Evolutionary conservation across 2,113 vertebrate species (phyloP).

Genomic region (Brachionichthys hirsutus): DNA sequence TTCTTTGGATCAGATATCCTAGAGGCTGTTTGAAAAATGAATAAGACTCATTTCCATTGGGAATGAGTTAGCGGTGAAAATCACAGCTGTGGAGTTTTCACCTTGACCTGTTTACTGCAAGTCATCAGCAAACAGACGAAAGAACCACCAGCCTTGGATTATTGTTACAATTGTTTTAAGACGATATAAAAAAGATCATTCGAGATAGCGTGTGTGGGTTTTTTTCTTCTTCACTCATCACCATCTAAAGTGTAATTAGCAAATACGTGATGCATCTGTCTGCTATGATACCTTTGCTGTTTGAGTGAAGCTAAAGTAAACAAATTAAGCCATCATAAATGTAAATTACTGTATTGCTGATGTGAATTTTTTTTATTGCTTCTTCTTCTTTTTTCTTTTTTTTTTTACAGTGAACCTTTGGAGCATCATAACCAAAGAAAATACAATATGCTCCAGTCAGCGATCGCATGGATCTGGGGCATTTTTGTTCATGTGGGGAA

Average conservation of each 20-base stretch:
- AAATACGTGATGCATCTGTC: too few relatives aligned
- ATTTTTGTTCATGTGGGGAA: slow-evolving; percentile 46
- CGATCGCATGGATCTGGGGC: slow-evolving; percentile 38
- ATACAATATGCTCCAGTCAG: slow-evolving; percentile 41
- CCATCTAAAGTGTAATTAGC: too few relatives aligned
- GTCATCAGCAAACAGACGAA: slow-evolving; percentile 18
- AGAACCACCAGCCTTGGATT: too few relatives aligned
- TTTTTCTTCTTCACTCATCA: too few relatives aligned
- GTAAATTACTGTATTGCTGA: not conserved
- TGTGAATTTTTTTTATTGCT: not conserved
- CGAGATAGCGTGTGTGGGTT: not conserved
- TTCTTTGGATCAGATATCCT: slow-evolving; percentile 59
- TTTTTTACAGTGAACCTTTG: slow-evolving; percentile 33
- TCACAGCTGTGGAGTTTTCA: slow-evolving; percentile 62
- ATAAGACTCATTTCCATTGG: slow-evolving; percentile 70
- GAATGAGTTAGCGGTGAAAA: slow-evolving; percentile 59
- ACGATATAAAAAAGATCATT: not conserved
- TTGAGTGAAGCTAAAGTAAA: too few relatives aligned
- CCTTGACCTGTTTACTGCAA: slow-evolving; percentile 60
- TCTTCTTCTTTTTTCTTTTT: not conserved
- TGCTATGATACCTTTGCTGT: too few relatives aligned
- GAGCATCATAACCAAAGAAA: slow-evolving; percentile 14
- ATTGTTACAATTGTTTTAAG: too few relatives aligned
- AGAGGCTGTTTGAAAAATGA: slow-evolving; percentile 71
- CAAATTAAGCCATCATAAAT: not conserved